Conservation (phyloP, 1,140 invertebrate genomes). For the Drosophila triauraria region DNA sequence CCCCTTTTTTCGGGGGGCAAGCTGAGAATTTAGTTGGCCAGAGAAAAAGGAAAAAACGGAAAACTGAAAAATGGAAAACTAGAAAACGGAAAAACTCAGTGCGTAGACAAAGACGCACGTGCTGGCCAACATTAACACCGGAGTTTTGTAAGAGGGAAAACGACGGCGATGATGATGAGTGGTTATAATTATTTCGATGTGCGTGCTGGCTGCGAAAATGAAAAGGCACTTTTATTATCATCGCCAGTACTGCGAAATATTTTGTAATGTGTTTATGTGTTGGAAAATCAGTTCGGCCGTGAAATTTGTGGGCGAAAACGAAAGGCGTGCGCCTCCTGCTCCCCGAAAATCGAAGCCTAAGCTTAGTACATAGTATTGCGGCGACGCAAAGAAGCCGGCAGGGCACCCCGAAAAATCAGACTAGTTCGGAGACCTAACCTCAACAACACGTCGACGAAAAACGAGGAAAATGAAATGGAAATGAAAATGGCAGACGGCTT, state of each 20-base stretch:
- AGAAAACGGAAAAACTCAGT: slow-evolving; percentile 33
- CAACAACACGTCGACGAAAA: slow-evolving; percentile 31
- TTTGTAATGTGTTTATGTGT: slow-evolving; percentile 38
- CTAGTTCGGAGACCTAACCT: slow-evolving; percentile 33
- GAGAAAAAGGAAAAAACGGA: slow-evolving; percentile 38
- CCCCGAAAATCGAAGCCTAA: slow-evolving; percentile 1
- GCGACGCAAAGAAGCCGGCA: slow-evolving; percentile 36
- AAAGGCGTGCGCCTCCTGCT: slow-evolving; percentile 32
- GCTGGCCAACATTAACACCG: slow-evolving; percentile 10
- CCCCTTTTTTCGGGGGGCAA: slow-evolving; percentile 11
- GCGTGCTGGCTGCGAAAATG: slow-evolving; percentile 49
- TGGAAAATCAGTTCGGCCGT: slow-evolving; percentile 56
- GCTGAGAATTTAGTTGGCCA: slow-evolving; percentile 29
- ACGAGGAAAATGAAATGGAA: slow-evolving; percentile 22
- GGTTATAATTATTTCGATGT: slow-evolving; percentile 41
- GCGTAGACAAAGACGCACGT: slow-evolving; percentile 39
- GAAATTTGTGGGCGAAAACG: slow-evolving; percentile 14
- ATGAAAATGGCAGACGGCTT: slow-evolving; percentile 29
- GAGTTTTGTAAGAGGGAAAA: slow-evolving; percentile 22
- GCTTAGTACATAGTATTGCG: slow-evolving; percentile 22
- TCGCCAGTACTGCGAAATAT: slow-evolving; percentile 21
- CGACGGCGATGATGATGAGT: slow-evolving; percentile 12
- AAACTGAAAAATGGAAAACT: slow-evolving; percentile 2
- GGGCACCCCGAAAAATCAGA: slow-evolving; percentile 4
- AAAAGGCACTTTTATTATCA: slow-evolving; percentile 46